Percentiles rank a stretch among this genome's conserved stretches.
Conservation (phyloP, 2,797 vertebrate species). For the Brachyalestes nurse region DNA sequence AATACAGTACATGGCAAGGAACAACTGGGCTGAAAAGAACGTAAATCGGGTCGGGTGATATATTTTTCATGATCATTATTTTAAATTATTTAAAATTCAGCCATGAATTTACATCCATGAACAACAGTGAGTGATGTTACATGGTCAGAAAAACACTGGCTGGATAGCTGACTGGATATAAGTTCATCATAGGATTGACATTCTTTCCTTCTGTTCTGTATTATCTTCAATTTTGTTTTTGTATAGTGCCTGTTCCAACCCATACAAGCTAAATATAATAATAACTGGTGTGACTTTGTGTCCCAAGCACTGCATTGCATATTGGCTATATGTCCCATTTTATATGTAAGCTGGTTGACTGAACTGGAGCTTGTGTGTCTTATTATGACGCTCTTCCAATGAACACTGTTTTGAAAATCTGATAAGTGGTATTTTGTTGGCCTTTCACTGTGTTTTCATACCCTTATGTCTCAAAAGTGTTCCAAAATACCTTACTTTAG, state of each 20-base stretch:
- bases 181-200: too few species aligned
- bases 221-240: too few species aligned
- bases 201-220: too few species aligned
- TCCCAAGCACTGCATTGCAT: too few species aligned
- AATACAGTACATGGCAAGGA: conserved; percentile 19
- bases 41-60: background rate
- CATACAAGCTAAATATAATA: too few species aligned
- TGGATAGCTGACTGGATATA: too few species aligned
- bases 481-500: conserved; percentile 30
- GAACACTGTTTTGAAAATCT: conserved; percentile 28
- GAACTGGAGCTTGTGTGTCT: conserved; percentile 5
- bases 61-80: background rate
- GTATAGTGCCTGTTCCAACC: too few species aligned
- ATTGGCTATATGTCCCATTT: background rate
- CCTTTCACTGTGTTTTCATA: conserved; percentile 27
- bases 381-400: conserved; percentile 24
- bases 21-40: background rate
- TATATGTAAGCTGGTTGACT: background rate
- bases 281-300: too few species aligned
- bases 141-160: too few species aligned
- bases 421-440: conserved; percentile 27
- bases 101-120: too few species aligned
- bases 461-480: conserved; percentile 7
- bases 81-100: too few species aligned
- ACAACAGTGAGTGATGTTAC: too few species aligned